A percentile compares a stretch with the other conserved stretches of the same genome.
phyloP scores from a whole-genome alignment of 2,113 vertebrate species.

The Brienomyrus brachyistius region DNA sequence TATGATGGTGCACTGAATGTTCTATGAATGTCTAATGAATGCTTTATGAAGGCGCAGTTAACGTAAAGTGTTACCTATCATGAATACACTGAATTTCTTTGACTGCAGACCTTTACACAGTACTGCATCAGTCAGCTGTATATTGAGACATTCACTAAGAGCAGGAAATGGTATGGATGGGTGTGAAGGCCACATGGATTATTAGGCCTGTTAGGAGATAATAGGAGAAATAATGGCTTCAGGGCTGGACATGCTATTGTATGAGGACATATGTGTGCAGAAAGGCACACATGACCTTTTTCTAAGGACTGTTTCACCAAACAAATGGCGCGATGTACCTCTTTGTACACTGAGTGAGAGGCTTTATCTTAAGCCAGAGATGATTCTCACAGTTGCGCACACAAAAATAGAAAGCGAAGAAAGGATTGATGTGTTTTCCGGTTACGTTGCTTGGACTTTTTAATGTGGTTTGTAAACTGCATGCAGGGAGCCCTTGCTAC shows the following conservation, averaged over 20 bases:
- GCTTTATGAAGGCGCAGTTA: no score
- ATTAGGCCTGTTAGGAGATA: neutral
- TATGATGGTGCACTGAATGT: no score
- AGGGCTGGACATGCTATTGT: neutral
- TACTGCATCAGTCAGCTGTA: neutral
- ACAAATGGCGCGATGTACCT: neutral
- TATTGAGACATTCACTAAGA: neutral
- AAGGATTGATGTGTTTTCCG: neutral
- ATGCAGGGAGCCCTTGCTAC: neutral
- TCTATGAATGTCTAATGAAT: no score
- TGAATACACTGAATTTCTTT: neutral
- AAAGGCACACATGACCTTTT: neutral
- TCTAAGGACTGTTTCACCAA: neutral
- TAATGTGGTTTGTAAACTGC: constrained; percentile 15
- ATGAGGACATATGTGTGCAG: no score
- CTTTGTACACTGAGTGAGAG: neutral
- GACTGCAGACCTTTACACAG: neutral
- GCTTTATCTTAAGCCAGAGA: neutral
- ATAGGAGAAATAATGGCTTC: neutral
- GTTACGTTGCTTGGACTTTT: neutral
- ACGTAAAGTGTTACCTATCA: neutral
- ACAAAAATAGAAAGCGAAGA: neutral
- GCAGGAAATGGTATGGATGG: neutral
- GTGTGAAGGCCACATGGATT: neutral
- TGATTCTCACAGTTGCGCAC: neutral